Percentiles rank a stretch among this genome's conserved stretches.
Conservation (phyloP, 2,888 invertebrate species). For the Tubulanus polymorphus region DNA sequence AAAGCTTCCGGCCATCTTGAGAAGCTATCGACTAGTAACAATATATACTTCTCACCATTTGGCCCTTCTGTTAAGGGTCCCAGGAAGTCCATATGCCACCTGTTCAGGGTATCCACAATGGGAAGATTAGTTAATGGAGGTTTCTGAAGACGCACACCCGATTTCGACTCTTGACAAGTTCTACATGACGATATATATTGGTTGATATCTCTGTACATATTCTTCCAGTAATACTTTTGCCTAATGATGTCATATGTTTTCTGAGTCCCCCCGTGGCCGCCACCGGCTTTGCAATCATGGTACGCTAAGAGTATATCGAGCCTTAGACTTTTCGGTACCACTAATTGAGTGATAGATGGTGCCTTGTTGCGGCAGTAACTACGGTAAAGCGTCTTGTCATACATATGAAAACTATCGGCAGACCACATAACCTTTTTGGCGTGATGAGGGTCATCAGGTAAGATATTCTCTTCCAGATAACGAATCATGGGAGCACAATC, state of each 20-base stretch:
- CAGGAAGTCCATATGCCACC: neutral
- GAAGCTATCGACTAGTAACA: slow-evolving; percentile 13
- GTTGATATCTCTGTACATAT: slow-evolving; percentile 18
- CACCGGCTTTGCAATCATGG: slow-evolving; percentile 16
- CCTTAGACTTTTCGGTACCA: slow-evolving; percentile 8
- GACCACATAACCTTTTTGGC: neutral
- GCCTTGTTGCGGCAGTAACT: slow-evolving; percentile 8
- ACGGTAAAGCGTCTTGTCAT: slow-evolving; percentile 11
- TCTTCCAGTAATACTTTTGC: slow-evolving; percentile 17
- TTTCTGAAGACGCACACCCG: neutral
- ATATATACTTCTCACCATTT: slow-evolving; percentile 8
- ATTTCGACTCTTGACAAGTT: slow-evolving; percentile 17
- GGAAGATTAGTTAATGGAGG: slow-evolving; percentile 7
- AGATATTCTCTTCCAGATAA: neutral
- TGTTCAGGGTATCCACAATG: neutral
- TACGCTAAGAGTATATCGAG: slow-evolving; percentile 3
- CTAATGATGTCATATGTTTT: slow-evolving; percentile 12
- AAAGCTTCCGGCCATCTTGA: slow-evolving; percentile 18
- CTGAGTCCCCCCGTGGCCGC: slow-evolving; percentile 13
- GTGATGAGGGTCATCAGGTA: slow-evolving; percentile 5
- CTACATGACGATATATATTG: slow-evolving; percentile 17
- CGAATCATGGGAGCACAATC: slow-evolving; percentile 1
- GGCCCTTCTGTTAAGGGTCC: neutral
- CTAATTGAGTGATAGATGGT: slow-evolving; percentile 12
- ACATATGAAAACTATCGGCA: slow-evolving; percentile 2